Percentiles rank a stretch among this genome's conserved stretches.
phyloP scores from a whole-genome alignment of 1,140 invertebrate species.

The Sesamia nonagrioides region DNA sequence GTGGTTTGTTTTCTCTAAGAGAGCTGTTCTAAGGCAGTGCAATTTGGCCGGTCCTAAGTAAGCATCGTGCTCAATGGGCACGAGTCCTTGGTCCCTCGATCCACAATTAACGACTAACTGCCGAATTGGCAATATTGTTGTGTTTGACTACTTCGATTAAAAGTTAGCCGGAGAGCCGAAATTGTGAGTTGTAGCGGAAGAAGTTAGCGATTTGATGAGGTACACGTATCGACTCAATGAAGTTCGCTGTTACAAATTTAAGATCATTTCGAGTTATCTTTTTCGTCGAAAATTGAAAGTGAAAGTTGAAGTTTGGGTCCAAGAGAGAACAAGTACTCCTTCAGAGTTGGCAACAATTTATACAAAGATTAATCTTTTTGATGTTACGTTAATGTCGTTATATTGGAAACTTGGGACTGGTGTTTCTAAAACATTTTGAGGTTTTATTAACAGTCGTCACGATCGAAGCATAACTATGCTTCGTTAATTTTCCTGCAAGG shows the following conservation, averaged over 20 bases:
- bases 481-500: too few relatives aligned
- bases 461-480: too few relatives aligned
- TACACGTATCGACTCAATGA: slow-evolving; percentile 27
- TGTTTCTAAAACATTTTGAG: not conserved
- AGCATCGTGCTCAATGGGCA: slow-evolving; percentile 12
- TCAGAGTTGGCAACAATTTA: slow-evolving; percentile 1
- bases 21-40: slow-evolving; percentile 26
- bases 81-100: not conserved
- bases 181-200: slow-evolving; percentile 23
- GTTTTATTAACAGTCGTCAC: too few relatives aligned
- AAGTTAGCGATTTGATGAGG: slow-evolving; percentile 37
- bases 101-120: slow-evolving; percentile 40
- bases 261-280: slow-evolving; percentile 32
- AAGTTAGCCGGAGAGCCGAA: slow-evolving; percentile 14
- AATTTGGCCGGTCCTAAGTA: slow-evolving; percentile 37
- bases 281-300: slow-evolving; percentile 17
- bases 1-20: slow-evolving; percentile 36
- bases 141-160: slow-evolving; percentile 50
- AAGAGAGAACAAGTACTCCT: not conserved
- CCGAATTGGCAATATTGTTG: slow-evolving; percentile 46
- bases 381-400: not conserved
- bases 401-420: not conserved
- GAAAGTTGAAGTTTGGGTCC: slow-evolving; percentile 9
- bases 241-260: slow-evolving; percentile 18
- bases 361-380: not conserved